Base-by-base conservation (phyloP, 2,888 invertebrate genomes). In the Dichetophora obliterata region DNA sequence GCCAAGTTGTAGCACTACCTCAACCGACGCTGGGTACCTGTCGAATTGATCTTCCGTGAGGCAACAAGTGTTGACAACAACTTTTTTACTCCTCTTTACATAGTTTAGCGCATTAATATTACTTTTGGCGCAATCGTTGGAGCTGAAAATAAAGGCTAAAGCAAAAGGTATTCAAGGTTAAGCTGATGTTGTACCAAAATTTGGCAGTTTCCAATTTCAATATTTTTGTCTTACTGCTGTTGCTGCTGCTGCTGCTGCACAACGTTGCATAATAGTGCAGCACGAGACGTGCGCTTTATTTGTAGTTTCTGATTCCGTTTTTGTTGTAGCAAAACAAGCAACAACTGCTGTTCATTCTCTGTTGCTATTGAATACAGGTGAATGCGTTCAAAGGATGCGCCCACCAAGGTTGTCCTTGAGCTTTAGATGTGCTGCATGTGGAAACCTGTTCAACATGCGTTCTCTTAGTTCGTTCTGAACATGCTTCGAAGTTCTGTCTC, bases 1-100 rank as follows among this genome's bases (percentile, higher is more conserved):
- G 27, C 59, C 27, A 27, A 16, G 24, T 24, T 14, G 27, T 59
- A 27, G 24, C 24, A 24, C 59, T 27, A 57, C 16, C 59, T 59
- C 14, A 14, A 24, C 19, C 9, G 54, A 9, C 19, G 54, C 1
- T 22, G 54, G 6, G 8, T 22, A 22, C 54, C 22, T 54, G 19
- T 54, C 43, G 14, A 11, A 43, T 43, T 11, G 43, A 11, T 43
- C 54, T 54, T 22, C 24, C 59, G 59, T 59, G 24, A 11, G 27
- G 59, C 59, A 5, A 27, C 59, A 59, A 59, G 59, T 59, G 59
- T 59, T 59, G 59, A 59, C 24, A 59, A 59, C 59, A 59, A 59
- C 59, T 59, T 22, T 22, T 59, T 27, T 22, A 27, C 0, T 59
- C 27, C n/a, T 59, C 27, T 59, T 59, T 27, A 1, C 27, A 27